Evolutionary conservation across 2,888 invertebrate genomes (phyloP).

Genomic region (Harpalus rufipes): DNA sequence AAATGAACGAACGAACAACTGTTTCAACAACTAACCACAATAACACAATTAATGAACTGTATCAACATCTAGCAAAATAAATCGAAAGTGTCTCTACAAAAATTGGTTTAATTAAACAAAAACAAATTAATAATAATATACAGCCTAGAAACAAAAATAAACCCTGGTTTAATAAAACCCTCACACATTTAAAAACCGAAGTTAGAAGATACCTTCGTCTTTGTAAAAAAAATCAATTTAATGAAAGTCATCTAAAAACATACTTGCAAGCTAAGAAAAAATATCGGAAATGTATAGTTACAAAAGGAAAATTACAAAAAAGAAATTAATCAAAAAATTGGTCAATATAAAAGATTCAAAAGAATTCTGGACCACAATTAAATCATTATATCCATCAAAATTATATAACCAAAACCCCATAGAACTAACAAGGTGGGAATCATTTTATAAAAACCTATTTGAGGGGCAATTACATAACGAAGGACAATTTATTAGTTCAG

Average conservation of each 20-base stretch:
- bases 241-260: background rate
- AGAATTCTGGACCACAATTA: background rate
- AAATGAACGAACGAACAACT: background rate
- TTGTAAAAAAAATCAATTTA: background rate
- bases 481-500: background rate
- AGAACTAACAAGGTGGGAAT: background rate
- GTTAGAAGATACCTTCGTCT: background rate
- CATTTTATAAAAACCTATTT: background rate
- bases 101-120: background rate
- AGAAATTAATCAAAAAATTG: background rate
- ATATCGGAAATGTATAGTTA: background rate
- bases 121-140: background rate
- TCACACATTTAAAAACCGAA: background rate
- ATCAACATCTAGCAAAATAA: background rate
- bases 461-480: background rate
- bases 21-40: background rate
- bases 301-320: background rate
- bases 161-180: background rate
- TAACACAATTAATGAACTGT: background rate
- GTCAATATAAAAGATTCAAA: background rate
- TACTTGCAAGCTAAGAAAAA: background rate
- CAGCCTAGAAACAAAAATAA: background rate
- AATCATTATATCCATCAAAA: background rate
- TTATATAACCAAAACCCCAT: background rate
- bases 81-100: background rate